Evolutionary conservation across 2,888 invertebrate species (phyloP), one percentile per base, ranked within the genome.

Genomic region (Scaptomyza reducta): DNA sequence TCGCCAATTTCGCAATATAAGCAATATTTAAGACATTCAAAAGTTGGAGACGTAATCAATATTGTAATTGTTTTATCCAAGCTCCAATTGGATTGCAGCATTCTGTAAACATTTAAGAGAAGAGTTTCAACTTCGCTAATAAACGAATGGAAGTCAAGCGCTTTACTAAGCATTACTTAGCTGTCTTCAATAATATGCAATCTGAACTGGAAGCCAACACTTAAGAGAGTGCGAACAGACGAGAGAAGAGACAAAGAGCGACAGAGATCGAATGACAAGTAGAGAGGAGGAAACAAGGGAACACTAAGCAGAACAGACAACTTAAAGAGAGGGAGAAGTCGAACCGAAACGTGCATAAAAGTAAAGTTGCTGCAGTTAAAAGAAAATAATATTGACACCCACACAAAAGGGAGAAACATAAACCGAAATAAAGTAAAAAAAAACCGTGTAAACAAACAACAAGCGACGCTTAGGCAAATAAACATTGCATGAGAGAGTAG

Each of bases 321-420:
- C 33, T 22, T 33, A 13, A 40, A 33, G 16, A 14, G 40, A 16
- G 10, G 33, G 10, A 11, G 38, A 44, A 33, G 35, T 18, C 41
- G 49, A 56, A 50, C 25, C 40, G 54, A 42, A 40, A 46, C 50
- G 59, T 64, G 64, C 68, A 79, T 85, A 58, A 82, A 70, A 76
- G 79, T 71, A 79, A 76, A 79, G 77, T 65, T 63, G 65, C 14
- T 67, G 62, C 83, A 62, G 67, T 71, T 74, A 73, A 66, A 77
- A 70, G 59, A 64, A 75, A 79, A 77, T 77, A 80, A 80, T 77
- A 73, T 74, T 73, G 77, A 81, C 82, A 79, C 77, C 70, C 66
- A 59, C 65, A 57, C 60, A 80, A 79, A 73, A 67, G 72, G 46
- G 50, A 73, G 38, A 61, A 61, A 68, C 60, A 79, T 69, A 83